Base-by-base conservation (phyloP, 2,113 vertebrate genomes). In the Bujurquina vittata region DNA sequence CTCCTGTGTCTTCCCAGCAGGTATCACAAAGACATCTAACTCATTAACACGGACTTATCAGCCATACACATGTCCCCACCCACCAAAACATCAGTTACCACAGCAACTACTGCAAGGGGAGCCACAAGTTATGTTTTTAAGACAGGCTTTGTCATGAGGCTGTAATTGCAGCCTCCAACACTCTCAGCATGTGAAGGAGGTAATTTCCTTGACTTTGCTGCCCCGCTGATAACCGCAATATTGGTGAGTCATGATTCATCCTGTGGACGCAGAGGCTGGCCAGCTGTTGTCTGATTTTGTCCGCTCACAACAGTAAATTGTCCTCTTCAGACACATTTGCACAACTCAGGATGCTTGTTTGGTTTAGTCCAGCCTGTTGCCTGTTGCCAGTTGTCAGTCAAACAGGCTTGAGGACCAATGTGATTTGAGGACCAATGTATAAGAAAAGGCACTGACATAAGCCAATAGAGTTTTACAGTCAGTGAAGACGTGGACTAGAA, bases 241-340 rank as follows among this genome's bases (percentile, higher is more conserved):
- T 56, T 2, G 15, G n/a, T 43, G 78, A 87, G 63, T 80, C 40
- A 58, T 61, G n/a, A 72, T 43, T 72, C 55, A 76, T 43, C 40
- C 75, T 59, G 59, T 2, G 12, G 60, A 75, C 7, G 1, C 37
- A 26, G 3, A 35, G 9, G 31, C 29, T 22, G 57, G 49, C 17
- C 65, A 52, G 26, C 46, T 54, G 46, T 2, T 54, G 46, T 72
- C 46, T 72, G 26, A 31, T 33, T 33, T 14, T 72, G 46, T 72
- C 43, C 67, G 31, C 6, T 31, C 46, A 72, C 67, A 54, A 33
- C 46, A 54, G 10, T 31, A 54, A 52, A 72, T 14, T 5, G 29
- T 20, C 6, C 6, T 31, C 65, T 72, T 72, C 43, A 72, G 10
- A 72, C 46, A 54, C 23, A 12, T 72, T 54, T 9, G 18, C 18